Percentiles rank a stretch among this genome's conserved stretches.
phyloP scores from a whole-genome alignment of 2,888 invertebrate species.

The Hyles lineata region DNA sequence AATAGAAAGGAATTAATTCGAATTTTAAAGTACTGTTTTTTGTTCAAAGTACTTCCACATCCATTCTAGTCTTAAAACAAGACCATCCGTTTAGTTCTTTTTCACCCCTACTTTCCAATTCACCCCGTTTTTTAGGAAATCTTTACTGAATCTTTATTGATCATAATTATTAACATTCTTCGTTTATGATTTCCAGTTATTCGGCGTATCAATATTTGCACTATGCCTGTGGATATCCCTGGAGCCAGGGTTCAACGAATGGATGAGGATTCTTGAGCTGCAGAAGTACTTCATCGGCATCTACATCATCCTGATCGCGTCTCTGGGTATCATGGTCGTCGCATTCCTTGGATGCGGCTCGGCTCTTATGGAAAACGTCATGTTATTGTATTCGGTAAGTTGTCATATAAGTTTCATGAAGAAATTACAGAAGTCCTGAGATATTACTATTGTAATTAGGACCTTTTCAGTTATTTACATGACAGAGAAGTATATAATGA shows the following conservation, averaged over 20 bases:
- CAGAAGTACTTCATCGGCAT: constrained; percentile 92
- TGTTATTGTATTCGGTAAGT: constrained; percentile 89
- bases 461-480: too few relatives aligned
- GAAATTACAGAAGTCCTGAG: not conserved
- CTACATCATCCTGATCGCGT: constrained; percentile 90
- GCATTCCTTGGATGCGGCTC: constrained; percentile 93
- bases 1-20: too few relatives aligned
- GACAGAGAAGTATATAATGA: not conserved
- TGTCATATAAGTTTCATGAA: not conserved
- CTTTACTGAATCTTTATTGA: too few relatives aligned
- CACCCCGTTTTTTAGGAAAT: too few relatives aligned
- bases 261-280: constrained; percentile 90
- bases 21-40: too few relatives aligned
- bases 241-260: constrained; percentile 92
- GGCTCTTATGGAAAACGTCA: constrained; percentile 90
- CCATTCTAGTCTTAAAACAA: too few relatives aligned
- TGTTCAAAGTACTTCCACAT: too few relatives aligned
- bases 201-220: constrained; percentile 91
- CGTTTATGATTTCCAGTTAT: constrained; percentile 83
- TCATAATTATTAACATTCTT: too few relatives aligned
- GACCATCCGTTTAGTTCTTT: too few relatives aligned
- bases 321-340: constrained; percentile 89
- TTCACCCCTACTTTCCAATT: too few relatives aligned
- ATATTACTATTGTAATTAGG: too few relatives aligned
- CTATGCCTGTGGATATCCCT: constrained; percentile 92